Evolutionary conservation across 2,797 vertebrate species (phyloP).

Genomic region (Sebastes steindachneri): DNA sequence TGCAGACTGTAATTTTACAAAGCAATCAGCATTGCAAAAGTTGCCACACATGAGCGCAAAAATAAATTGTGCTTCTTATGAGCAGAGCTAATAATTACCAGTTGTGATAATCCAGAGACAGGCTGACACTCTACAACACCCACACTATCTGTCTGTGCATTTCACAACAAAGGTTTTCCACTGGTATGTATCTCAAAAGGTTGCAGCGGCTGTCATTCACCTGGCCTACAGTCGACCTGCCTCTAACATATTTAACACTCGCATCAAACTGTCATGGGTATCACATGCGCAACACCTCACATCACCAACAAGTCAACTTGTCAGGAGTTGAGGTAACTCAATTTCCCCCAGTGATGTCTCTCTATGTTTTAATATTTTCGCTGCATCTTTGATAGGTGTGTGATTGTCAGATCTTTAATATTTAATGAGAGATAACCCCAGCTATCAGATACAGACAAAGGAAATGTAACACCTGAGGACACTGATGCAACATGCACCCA

Average conservation of each 20-base stretch:
- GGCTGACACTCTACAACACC: conserved; percentile 1
- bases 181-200: background rate
- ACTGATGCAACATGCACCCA: background rate
- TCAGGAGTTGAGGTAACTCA: background rate
- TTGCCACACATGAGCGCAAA: background rate
- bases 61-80: conserved; percentile 26
- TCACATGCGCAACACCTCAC: background rate
- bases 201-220: background rate
- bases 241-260: background rate
- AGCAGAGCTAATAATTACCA: conserved; percentile 32
- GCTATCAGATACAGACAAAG: conserved; percentile 1
- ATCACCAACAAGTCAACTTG: background rate
- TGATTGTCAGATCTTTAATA: conserved; percentile 12
- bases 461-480: background rate
- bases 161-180: background rate
- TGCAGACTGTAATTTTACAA: conserved; percentile 20
- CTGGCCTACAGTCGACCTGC: background rate
- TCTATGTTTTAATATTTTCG: conserved; percentile 6
- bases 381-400: background rate
- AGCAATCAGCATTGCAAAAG: conserved; percentile 21
- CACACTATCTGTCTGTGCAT: background rate
- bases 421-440: conserved; percentile 1
- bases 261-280: background rate
- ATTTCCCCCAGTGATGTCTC: background rate
- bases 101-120: background rate